Evolutionary conservation across 2,888 invertebrate species (phyloP).

Genomic region (Phasia obesa): DNA sequence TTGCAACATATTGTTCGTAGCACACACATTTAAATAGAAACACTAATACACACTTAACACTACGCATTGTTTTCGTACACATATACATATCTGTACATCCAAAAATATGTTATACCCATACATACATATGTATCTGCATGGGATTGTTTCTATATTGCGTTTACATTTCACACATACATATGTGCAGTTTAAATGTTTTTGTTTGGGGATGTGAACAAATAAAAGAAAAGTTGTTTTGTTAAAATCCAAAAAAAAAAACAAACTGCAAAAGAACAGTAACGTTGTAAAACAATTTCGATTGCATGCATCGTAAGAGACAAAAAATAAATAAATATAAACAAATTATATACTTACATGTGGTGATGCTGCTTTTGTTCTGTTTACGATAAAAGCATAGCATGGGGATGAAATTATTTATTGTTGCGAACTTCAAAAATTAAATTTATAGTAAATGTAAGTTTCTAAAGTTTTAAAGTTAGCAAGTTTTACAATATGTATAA

Average conservation of each 20-base stretch:
- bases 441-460: no score
- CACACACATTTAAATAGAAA: background rate
- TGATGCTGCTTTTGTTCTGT: no score
- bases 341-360: no score
- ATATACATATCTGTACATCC: no score
- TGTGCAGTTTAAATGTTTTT: background rate
- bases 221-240: background rate
- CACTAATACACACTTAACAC: background rate
- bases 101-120: background rate
- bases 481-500: no score
- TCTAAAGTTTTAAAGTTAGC: no score
- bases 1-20: constrained; percentile 33
- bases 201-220: background rate
- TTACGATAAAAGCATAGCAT: no score
- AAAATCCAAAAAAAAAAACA: background rate
- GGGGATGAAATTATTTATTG: no score
- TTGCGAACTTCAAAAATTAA: no score
- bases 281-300: constrained; percentile 27
- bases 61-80: no score
- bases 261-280: background rate
- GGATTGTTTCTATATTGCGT: background rate
- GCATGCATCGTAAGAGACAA: background rate
- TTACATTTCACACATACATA: constrained; percentile 5
- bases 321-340: no score
- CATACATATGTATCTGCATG: background rate